These are phyloP conservation scores for Bolborhynchus lineola DNA, from an alignment of 2,113 vertebrate genomes.

Conservation along the genomic window DNA sequence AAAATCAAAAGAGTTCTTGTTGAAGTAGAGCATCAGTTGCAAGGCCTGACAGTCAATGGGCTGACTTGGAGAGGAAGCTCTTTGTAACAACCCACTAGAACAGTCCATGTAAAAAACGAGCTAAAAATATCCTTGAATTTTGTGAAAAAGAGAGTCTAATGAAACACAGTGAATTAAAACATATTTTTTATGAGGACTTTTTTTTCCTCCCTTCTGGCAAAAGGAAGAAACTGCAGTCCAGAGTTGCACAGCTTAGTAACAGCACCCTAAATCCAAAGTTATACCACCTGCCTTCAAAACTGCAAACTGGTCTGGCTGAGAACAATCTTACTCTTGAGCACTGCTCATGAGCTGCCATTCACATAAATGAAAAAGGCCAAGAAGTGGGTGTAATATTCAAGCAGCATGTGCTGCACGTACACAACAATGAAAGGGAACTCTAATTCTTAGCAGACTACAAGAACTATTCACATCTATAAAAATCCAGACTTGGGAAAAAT, in stretches of 20 bases:
- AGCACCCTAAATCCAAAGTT: neutral
- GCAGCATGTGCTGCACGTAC: neutral
- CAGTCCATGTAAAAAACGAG: neutral
- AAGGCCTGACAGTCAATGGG: neutral
- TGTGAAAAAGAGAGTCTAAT: neutral
- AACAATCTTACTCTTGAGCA: neutral
- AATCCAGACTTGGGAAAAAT: neutral
- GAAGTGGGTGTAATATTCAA: neutral
- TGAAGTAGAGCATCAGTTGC: neutral
- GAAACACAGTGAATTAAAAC: neutral
- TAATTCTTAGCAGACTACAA: neutral
- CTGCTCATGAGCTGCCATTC: neutral
- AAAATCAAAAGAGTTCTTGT: neutral
- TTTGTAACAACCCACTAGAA: neutral
- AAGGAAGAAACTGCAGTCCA: neutral
- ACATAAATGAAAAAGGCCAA: neutral
- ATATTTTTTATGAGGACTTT: neutral
- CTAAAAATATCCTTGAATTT: constrained; percentile 16
- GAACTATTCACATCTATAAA: neutral
- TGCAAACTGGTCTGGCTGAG: neutral
- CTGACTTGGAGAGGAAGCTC: neutral
- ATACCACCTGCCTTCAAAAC: neutral
- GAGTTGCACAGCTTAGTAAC: neutral
- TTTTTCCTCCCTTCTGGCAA: neutral
- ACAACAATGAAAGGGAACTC: neutral